Evolutionary conservation across 2,113 vertebrate genomes (phyloP).

Genomic region (Ciconia stormi): DNA sequence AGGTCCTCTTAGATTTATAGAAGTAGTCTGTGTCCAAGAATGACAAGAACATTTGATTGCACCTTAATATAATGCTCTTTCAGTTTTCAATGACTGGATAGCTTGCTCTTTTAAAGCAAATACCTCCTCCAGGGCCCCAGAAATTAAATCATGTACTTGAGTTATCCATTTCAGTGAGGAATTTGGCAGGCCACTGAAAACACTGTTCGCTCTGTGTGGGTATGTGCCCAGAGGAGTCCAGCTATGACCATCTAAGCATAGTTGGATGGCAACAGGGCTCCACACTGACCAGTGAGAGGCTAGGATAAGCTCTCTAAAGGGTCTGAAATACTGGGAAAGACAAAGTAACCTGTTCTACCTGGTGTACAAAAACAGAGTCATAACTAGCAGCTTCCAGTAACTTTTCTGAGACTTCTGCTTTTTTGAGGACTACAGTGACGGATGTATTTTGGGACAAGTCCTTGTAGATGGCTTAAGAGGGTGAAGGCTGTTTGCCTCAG

Average conservation of each 20-base stretch:
- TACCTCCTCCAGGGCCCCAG: neutral
- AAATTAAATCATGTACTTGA: neutral
- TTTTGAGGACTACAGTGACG: neutral
- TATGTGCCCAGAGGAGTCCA: neutral
- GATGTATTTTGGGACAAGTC: neutral
- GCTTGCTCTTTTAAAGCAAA: neutral
- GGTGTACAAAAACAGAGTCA: neutral
- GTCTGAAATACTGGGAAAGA: neutral
- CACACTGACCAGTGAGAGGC: too few species aligned
- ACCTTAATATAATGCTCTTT: neutral
- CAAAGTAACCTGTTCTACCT: neutral
- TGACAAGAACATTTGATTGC: neutral
- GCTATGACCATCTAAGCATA: neutral
- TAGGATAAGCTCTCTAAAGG: neutral
- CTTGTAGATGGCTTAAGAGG: neutral
- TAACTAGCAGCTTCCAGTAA: neutral
- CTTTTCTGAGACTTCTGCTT: neutral
- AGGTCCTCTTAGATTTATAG: neutral
- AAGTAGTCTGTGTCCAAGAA: neutral
- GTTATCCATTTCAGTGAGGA: slow-evolving; percentile 19
- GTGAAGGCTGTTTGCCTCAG: neutral
- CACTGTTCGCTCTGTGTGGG: neutral
- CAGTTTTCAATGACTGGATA: neutral
- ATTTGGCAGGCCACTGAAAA: slow-evolving; percentile 20
- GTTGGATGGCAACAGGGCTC: neutral